phyloP scores from a whole-genome alignment of 1,140 invertebrate species.

The Tribolium castaneum region DNA sequence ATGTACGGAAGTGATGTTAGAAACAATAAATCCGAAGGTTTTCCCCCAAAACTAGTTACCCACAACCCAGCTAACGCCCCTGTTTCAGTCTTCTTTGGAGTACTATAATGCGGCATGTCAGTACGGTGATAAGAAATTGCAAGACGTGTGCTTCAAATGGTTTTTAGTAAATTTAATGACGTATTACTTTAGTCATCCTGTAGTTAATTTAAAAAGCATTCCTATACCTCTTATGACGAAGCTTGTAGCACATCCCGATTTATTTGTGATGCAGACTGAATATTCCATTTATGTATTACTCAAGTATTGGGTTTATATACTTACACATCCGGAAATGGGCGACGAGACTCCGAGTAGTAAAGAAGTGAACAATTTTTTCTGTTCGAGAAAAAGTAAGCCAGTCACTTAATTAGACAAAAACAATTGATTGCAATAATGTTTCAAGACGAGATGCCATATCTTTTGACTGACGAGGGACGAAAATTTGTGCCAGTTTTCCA shows the following conservation, averaged over 20 bases:
- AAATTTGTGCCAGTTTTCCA: slow-evolving; percentile 72
- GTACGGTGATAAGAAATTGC: slow-evolving; percentile 75
- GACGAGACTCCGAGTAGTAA: slow-evolving; percentile 48
- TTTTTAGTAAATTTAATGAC: slow-evolving; percentile 76
- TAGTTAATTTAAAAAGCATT: slow-evolving; percentile 64
- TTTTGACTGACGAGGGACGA: slow-evolving; percentile 71
- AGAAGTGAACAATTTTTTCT: slow-evolving; percentile 66
- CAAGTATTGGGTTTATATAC: slow-evolving; percentile 75
- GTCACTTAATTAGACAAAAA: neutral
- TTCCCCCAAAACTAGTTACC: slow-evolving; percentile 6
- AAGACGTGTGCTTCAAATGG: slow-evolving; percentile 75
- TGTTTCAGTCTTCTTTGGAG: slow-evolving; percentile 72
- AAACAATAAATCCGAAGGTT: slow-evolving; percentile 76
- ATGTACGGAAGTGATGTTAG: slow-evolving; percentile 80
- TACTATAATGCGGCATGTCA: slow-evolving; percentile 77
- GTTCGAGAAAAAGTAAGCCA: slow-evolving; percentile 60
- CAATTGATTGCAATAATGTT: neutral
- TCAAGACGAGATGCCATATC: slow-evolving; percentile 68
- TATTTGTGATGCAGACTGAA: slow-evolving; percentile 85
- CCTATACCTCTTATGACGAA: slow-evolving; percentile 73
- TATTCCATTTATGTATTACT: slow-evolving; percentile 82
- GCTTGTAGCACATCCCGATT: slow-evolving; percentile 73
- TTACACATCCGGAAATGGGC: slow-evolving; percentile 60
- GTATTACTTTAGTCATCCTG: slow-evolving; percentile 68
- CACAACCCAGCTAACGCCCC: neutral